Evolutionary conservation across 2,888 invertebrate species (phyloP).

Genomic region (Eudasyphora cyanicolor): DNA sequence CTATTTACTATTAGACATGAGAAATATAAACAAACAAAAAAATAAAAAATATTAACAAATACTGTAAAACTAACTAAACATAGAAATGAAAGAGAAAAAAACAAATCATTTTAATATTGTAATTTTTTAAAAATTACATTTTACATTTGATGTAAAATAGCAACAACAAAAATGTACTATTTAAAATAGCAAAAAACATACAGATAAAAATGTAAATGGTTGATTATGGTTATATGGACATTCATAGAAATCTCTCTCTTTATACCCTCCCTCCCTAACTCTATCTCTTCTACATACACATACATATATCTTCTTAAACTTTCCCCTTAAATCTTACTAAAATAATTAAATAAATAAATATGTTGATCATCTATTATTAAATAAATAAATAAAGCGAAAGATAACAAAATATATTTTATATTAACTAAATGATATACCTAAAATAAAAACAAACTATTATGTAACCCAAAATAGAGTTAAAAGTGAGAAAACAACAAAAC

Average conservation of each 20-base stretch:
- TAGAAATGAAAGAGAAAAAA: constrained; percentile 7
- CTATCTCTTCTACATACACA: constrained; percentile 39
- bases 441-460: constrained; percentile 28
- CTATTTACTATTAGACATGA: too few species aligned
- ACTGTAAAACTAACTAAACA: constrained; percentile 23
- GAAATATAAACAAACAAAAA: neutral
- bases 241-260: constrained; percentile 53
- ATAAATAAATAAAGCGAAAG: constrained; percentile 31
- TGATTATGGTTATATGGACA: constrained; percentile 51
- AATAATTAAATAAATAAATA: constrained; percentile 42
- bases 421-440: constrained; percentile 33
- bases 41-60: constrained; percentile 20
- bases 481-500: constrained; percentile 11
- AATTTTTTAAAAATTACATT: constrained; percentile 59
- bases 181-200: constrained; percentile 43
- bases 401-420: constrained; percentile 60
- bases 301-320: constrained; percentile 34
- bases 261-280: constrained; percentile 30
- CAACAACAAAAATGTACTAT: constrained; percentile 54
- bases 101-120: constrained; percentile 48
- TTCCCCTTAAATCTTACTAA: neutral
- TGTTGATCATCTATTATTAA: constrained; percentile 63
- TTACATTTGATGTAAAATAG: constrained; percentile 60
- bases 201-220: constrained; percentile 46
- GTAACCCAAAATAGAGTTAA: constrained; percentile 43